Conservation (phyloP, 1,140 invertebrate species). For the Leptinotarsa texana region DNA sequence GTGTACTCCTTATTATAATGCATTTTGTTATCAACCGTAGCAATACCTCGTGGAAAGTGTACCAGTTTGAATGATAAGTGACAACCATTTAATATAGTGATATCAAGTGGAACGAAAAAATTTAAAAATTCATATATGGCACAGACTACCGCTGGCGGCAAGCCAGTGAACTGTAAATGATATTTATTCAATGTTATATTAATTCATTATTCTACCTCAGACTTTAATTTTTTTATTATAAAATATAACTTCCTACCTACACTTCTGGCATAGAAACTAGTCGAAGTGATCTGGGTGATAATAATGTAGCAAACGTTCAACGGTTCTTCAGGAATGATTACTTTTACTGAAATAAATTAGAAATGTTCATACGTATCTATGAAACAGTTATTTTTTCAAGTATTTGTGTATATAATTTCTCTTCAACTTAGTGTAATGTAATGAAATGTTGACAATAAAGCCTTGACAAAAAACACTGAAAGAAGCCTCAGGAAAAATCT, state of each 20-base stretch:
- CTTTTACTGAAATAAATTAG: neutral
- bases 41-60: neutral
- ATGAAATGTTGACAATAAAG: no score
- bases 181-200: neutral
- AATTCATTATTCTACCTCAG: slow-evolving; percentile 3
- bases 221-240: neutral
- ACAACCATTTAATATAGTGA: neutral
- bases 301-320: neutral
- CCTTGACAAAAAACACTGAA: no score
- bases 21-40: neutral
- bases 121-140: neutral
- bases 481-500: no score
- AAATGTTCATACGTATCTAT: no score
- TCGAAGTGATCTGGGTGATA: neutral
- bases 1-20: no score
- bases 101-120: neutral
- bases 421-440: no score
- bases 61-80: neutral
- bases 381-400: no score
- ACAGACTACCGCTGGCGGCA: neutral
- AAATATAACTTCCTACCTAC: neutral
- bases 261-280: neutral
- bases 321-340: neutral
- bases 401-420: no score
- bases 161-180: neutral